Percentiles rank a stretch among this genome's conserved stretches.
Evolutionary conservation across 2,113 vertebrate genomes (phyloP).

Genomic region (Thalassoma bifasciatum): DNA sequence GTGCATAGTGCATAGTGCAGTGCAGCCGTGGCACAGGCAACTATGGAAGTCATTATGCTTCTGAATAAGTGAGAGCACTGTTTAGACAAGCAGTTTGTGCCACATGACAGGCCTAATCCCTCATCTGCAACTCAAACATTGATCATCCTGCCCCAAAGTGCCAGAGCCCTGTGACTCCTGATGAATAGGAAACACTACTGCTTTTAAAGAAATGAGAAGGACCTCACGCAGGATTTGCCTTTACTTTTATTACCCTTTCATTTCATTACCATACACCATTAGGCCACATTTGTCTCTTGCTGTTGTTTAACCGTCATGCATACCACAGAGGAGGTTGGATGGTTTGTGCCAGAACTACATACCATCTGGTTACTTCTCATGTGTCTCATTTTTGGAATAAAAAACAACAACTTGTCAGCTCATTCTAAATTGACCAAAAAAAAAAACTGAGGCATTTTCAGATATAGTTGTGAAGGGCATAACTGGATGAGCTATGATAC

Average conservation of each 20-base stretch:
- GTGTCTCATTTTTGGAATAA: too few relatives aligned
- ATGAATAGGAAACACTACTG: conserved; percentile 32
- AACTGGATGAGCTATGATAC: too few relatives aligned
- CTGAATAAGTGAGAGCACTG: conserved; percentile 40
- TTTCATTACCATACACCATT: background rate
- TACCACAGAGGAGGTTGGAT: background rate
- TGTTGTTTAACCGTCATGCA: conserved; percentile 14
- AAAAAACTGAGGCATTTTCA: too few relatives aligned
- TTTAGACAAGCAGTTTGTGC: conserved; percentile 70
- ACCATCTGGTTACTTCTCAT: background rate
- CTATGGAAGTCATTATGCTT: conserved; percentile 61
- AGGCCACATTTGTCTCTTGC: background rate
- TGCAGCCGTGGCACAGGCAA: conserved; percentile 40
- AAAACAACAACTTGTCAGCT: too few relatives aligned
- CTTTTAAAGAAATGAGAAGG: background rate
- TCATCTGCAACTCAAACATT: conserved; percentile 51
- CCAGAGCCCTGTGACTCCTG: conserved; percentile 15
- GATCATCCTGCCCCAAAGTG: conserved; percentile 34
- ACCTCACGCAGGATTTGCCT: background rate
- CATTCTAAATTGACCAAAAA: too few relatives aligned
- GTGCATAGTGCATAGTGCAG: conserved; percentile 31
- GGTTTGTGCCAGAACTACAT: background rate
- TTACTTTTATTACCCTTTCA: conserved; percentile 1
- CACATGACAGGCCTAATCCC: conserved; percentile 61
- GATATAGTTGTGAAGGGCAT: too few relatives aligned